These are phyloP conservation scores for Parnassius glacialis DNA, from an alignment of 2,888 invertebrate genomes.

Conservation along the genomic window DNA sequence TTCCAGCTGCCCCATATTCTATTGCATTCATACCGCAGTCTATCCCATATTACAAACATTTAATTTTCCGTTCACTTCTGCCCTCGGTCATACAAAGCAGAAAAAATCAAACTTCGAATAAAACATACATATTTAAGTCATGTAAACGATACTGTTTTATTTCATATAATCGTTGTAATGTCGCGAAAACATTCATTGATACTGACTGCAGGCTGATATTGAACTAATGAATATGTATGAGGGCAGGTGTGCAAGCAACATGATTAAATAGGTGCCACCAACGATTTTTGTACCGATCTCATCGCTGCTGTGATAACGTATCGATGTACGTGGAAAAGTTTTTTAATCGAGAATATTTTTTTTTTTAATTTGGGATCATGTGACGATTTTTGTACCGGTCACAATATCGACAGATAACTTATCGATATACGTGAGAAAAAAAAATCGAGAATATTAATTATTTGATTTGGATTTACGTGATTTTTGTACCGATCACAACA, in stretches of 20 bases:
- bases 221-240: conserved; percentile 76
- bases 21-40: too few species aligned
- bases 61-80: too few species aligned
- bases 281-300: conserved; percentile 65
- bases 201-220: conserved; percentile 61
- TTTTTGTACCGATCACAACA: too few species aligned
- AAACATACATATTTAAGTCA: not conserved
- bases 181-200: conserved; percentile 67
- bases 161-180: conserved; percentile 37
- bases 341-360: conserved; percentile 45
- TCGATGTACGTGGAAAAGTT: conserved; percentile 48
- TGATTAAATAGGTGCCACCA: conserved; percentile 75
- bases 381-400: not conserved
- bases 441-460: conserved; percentile 35
- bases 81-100: too few species aligned
- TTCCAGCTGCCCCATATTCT: too few species aligned
- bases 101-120: too few species aligned
- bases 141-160: conserved; percentile 15
- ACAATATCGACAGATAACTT: too few species aligned
- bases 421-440: too few species aligned
- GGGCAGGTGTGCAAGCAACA: conserved; percentile 66
- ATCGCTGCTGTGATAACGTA: conserved; percentile 48
- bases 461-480: too few species aligned
- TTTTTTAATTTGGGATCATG: conserved; percentile 15
- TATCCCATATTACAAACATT: too few species aligned